Evolutionary conservation across 1,140 invertebrate genomes (phyloP), one percentile per base, ranked within the genome.

Genomic region (Neodiprion lecontei): DNA sequence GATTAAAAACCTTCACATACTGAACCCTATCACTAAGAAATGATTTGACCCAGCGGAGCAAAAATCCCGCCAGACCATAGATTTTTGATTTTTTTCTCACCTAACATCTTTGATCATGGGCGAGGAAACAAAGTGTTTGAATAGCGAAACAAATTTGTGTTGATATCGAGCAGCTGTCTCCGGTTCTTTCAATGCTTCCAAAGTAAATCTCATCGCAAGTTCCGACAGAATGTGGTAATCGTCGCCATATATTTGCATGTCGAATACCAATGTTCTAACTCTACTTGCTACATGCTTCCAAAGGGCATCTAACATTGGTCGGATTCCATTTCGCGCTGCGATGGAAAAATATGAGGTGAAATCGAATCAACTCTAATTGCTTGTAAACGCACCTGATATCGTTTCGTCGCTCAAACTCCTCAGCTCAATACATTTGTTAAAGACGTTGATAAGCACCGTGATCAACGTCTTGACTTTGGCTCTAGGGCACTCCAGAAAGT

Each of bases 81-180:
- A 21, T 21, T 21, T 21, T 21, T 61, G 7, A 14, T 3, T 40
- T 40, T 40, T 40, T 14, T 14, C 28, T 40, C 74, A 88, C 87
- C 82, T 86, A 12, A 83, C 77, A 73, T 89, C 86, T 81, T 86
- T 87, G 1, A 88, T 81, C 65, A 86, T 83, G 17, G 85, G 72
- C 1, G 85, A 85, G 4, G 77, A 77, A 7, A 83, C 80, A 72
- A 88, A 88, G 53, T 87, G 86, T 28, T 83, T 78, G 77, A 86
- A 89, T n/a, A 89, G 80, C 48, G 83, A 84, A 11, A 28, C 23
- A 9, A 80, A 78, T 12, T 85, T 85, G 74, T 89, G 87, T 49
- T 83, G 81, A 23, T 88, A 70, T 50, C 81, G 80, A 72, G 83
- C 81, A 10, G 85, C 81, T 69, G 21, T 82, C 14, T 48, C 48